These are phyloP conservation scores for Capreolus pygargus DNA, from an alignment of 2,113 vertebrate species.

Conservation along the genomic window DNA sequence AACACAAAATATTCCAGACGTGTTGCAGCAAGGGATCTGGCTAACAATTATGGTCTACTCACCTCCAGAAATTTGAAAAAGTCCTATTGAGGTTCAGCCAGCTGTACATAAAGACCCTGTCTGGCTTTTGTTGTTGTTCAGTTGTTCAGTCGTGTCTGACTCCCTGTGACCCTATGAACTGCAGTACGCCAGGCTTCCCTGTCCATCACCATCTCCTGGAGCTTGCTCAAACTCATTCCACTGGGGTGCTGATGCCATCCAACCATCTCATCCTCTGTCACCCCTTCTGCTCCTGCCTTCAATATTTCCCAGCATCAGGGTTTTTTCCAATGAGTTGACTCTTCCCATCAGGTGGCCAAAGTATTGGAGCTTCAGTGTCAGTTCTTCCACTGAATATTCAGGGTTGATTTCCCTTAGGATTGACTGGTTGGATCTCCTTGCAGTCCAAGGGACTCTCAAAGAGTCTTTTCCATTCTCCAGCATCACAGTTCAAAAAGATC, in stretches of 20 bases:
- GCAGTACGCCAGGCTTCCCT: not conserved
- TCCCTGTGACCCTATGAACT: not conserved
- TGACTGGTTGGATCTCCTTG: not conserved
- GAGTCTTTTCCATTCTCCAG: not conserved
- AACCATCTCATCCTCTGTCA: not conserved
- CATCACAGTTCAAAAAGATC: not conserved
- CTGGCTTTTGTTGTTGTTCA: not conserved
- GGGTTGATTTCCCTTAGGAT: not conserved
- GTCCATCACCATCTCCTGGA: not conserved
- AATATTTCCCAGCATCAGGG: not conserved
- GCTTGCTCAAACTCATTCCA: not conserved
- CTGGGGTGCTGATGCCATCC: not conserved
- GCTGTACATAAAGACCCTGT: not conserved
- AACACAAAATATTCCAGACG: not conserved
- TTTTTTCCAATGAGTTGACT: not conserved
- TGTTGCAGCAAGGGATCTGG: not conserved
- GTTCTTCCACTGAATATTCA: not conserved
- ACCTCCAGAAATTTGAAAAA: not conserved
- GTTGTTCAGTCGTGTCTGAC: not conserved
- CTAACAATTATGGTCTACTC: not conserved
- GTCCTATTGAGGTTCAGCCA: not conserved
- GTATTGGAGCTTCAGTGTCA: not conserved
- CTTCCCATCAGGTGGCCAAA: not conserved
- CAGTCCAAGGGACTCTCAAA: not conserved
- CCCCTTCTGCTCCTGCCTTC: not conserved